These are phyloP conservation scores for Tineola bisselliella DNA, from an alignment of 2,888 invertebrate species.

Conservation along the genomic window DNA sequence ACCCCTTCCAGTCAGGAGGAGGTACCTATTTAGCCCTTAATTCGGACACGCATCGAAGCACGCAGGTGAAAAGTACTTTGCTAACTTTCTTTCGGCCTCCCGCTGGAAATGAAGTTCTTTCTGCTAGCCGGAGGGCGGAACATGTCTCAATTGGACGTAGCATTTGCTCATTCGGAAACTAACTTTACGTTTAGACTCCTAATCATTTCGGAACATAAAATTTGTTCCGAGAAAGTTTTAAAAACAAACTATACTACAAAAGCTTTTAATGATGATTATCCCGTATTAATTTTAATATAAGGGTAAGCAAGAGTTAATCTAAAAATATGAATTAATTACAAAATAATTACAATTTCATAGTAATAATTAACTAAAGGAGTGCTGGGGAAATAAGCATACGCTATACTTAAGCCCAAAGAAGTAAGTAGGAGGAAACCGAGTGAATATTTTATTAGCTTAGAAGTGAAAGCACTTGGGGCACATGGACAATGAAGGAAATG, in stretches of 20 bases:
- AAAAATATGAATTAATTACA: neutral
- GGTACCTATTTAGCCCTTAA: conserved; percentile 14
- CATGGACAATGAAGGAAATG: neutral
- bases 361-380: neutral
- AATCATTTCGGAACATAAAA: neutral
- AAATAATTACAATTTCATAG: neutral
- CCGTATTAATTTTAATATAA: neutral
- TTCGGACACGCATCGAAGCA: conserved; percentile 13
- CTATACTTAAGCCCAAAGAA: neutral
- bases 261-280: neutral
- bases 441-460: neutral
- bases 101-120: conserved; percentile 4
- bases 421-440: neutral
- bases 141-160: neutral
- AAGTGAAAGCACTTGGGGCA: neutral
- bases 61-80: conserved; percentile 12
- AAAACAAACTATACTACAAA: too few species aligned
- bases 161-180: neutral
- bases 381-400: neutral
- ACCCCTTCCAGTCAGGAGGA: conserved; percentile 12
- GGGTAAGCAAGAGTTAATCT: neutral
- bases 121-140: neutral
- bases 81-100: conserved; percentile 6
- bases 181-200: neutral
- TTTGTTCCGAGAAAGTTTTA: neutral